Evolutionary conservation across 2,888 invertebrate genomes (phyloP).

Genomic region (Eupithecia tripunctaria): DNA sequence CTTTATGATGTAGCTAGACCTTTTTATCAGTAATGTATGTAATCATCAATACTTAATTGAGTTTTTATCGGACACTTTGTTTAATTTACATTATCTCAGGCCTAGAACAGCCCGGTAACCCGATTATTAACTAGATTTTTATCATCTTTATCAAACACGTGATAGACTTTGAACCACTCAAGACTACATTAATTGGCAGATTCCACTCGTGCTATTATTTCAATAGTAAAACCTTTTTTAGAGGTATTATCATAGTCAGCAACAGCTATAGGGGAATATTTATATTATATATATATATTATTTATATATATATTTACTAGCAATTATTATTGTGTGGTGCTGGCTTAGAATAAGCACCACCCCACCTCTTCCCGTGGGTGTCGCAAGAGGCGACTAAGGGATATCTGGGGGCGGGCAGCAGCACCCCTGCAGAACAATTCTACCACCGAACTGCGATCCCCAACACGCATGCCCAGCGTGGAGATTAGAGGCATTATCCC

Average conservation of each 20-base stretch:
- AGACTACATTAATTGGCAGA: not conserved
- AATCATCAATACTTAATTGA: not conserved
- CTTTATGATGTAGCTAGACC: not conserved
- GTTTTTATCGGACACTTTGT: slow-evolving; percentile 9
- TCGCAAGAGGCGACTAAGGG: too few relatives aligned
- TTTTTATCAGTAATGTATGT: not conserved
- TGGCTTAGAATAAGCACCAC: too few relatives aligned
- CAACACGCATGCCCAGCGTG: too few relatives aligned
- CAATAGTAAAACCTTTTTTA: not conserved
- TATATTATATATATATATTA: too few relatives aligned
- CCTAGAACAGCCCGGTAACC: slow-evolving; percentile 4
- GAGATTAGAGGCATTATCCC: too few relatives aligned
- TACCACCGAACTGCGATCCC: too few relatives aligned
- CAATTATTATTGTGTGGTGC: too few relatives aligned
- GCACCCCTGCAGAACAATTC: too few relatives aligned
- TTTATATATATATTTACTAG: too few relatives aligned
- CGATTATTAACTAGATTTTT: slow-evolving; percentile 3
- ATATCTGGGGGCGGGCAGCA: too few relatives aligned
- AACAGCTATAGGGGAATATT: not conserved
- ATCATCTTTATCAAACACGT: slow-evolving; percentile 10
- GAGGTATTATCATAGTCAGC: not conserved
- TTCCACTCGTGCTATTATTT: not conserved
- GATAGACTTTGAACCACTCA: slow-evolving; percentile 7
- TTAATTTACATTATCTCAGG: not conserved
- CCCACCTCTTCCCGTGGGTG: too few relatives aligned